phyloP scores from a whole-genome alignment of 2,888 invertebrate species.

The Phaedon cochleariae region DNA sequence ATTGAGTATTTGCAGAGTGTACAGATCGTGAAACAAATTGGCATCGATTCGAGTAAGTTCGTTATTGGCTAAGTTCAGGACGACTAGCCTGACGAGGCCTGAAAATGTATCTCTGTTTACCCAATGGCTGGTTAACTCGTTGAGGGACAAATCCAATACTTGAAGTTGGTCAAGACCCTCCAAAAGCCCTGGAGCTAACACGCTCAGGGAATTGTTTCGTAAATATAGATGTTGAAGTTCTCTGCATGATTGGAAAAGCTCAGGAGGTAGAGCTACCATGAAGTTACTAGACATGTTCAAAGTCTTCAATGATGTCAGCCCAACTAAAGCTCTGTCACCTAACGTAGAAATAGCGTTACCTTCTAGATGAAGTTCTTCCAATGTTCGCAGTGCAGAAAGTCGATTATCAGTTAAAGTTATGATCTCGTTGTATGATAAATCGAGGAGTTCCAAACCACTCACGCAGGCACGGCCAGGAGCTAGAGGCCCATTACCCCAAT shows the following conservation, averaged over 20 bases:
- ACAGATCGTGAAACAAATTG: conserved; percentile 76
- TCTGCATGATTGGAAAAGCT: conserved; percentile 77
- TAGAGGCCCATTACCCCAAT: conserved; percentile 74
- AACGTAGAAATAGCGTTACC: conserved; percentile 79
- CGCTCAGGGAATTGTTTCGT: conserved; percentile 79
- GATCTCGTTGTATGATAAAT: conserved; percentile 79
- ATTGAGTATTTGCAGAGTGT: conserved; percentile 78
- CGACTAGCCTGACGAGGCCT: conserved; percentile 75
- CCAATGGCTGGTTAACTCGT: conserved; percentile 80
- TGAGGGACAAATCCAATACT: conserved; percentile 76
- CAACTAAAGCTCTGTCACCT: conserved; percentile 78
- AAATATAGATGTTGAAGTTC: conserved; percentile 77
- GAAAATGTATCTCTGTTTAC: conserved; percentile 81
- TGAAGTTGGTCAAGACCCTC: conserved; percentile 78
- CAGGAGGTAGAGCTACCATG: conserved; percentile 79
- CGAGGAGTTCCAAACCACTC: conserved; percentile 73
- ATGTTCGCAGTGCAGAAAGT: conserved; percentile 73
- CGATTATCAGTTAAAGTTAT: conserved; percentile 75
- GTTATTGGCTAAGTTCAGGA: conserved; percentile 79
- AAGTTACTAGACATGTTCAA: conserved; percentile 84
- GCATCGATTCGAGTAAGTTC: conserved; percentile 75
- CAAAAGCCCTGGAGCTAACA: conserved; percentile 77
- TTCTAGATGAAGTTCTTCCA: conserved; percentile 76
- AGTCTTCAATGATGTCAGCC: conserved; percentile 72
- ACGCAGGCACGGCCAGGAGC: conserved; percentile 72